phyloP scores from a whole-genome alignment of 2,113 vertebrate genomes.

The Strigops habroptila region DNA sequence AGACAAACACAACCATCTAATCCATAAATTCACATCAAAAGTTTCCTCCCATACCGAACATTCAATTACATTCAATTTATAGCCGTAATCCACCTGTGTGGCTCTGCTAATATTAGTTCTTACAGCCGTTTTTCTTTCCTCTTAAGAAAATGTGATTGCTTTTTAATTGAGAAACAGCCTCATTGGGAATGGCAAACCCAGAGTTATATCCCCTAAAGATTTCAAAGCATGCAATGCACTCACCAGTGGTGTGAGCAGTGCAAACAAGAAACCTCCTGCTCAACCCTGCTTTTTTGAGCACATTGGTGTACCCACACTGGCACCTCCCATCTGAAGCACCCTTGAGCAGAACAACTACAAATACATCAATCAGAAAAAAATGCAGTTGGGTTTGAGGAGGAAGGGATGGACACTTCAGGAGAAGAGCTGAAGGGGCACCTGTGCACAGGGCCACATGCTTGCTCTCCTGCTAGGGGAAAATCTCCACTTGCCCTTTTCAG shows the following conservation, averaged over 20 bases:
- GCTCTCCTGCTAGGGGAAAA: neutral
- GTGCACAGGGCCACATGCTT: rapidly evolving
- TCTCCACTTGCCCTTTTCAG: neutral
- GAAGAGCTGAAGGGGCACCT: neutral
- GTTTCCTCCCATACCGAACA: neutral
- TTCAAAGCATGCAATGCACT: neutral
- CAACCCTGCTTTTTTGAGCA: neutral
- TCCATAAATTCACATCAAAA: neutral
- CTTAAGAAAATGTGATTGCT: neutral
- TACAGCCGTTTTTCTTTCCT: neutral
- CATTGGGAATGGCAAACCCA: neutral
- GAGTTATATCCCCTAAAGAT: neutral
- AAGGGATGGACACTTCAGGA: neutral
- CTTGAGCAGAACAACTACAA: neutral
- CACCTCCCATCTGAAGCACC: neutral
- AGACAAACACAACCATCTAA: neutral
- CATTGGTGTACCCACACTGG: neutral
- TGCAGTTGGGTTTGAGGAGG: rapidly evolving
- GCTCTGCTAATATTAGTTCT: neutral
- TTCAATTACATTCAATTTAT: neutral
- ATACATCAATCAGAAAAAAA: neutral
- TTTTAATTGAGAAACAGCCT: conserved; percentile 38
- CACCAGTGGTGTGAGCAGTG: neutral
- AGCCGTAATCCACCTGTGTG: neutral
- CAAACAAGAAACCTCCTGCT: neutral